Percentiles rank a stretch among this genome's conserved stretches.
Conservation (phyloP, 2,888 invertebrate genomes). For the Drosophila rellima region DNA sequence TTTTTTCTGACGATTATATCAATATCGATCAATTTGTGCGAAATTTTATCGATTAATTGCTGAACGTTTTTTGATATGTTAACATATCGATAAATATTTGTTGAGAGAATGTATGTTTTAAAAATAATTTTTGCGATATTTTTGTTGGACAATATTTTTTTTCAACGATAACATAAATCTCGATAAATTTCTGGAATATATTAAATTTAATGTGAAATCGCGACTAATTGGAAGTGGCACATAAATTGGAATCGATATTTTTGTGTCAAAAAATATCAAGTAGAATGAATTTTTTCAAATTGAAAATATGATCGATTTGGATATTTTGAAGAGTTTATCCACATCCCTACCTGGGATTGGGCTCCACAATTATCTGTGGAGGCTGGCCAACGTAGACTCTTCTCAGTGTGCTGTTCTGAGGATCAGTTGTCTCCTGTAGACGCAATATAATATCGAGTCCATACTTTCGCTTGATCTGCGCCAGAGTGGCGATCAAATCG, state of each 20-base stretch:
- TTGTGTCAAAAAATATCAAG: neutral
- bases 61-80: too few species aligned
- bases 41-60: too few species aligned
- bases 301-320: neutral
- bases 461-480: constrained; percentile 71
- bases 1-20: neutral
- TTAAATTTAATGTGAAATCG: too few species aligned
- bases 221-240: too few species aligned
- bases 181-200: too few species aligned
- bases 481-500: constrained; percentile 79
- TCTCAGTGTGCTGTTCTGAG: constrained; percentile 52
- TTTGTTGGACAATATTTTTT: too few species aligned
- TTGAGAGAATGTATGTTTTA: too few species aligned
- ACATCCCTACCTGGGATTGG: constrained; percentile 34
- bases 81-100: too few species aligned
- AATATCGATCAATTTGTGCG: neutral
- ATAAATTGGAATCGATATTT: neutral
- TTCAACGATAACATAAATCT: too few species aligned
- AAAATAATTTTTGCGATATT: too few species aligned
- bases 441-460: constrained; percentile 81
- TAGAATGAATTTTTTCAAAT: too few species aligned
- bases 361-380: constrained; percentile 37
- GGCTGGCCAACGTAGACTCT: constrained; percentile 82
- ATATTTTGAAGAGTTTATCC: neutral
- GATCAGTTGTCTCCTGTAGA: constrained; percentile 62